Conservation (phyloP, 2,797 vertebrate genomes). For the Notolepis coatsorum region DNA sequence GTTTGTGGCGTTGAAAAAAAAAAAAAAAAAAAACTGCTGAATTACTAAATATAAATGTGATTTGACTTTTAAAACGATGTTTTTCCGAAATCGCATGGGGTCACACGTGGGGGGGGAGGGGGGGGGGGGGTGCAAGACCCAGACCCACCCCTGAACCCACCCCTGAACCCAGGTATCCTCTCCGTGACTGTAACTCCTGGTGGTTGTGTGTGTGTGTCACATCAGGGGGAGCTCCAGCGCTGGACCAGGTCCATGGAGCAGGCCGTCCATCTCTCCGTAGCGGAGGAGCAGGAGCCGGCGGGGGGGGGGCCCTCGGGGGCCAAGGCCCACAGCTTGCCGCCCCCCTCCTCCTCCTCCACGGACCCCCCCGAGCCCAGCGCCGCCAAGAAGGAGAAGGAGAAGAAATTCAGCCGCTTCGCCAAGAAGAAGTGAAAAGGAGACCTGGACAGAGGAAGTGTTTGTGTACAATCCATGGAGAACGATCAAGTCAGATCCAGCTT, state of each 20-base stretch:
- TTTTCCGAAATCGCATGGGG: no score
- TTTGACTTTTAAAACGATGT: no score
- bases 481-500: slow-evolving; percentile 52
- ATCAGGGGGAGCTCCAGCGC: slow-evolving; percentile 91
- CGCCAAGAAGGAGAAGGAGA: slow-evolving; percentile 93
- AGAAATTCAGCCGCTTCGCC: slow-evolving; percentile 93
- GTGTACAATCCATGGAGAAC: slow-evolving; percentile 60
- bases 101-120: no score
- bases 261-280: slow-evolving; percentile 76
- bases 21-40: no score
- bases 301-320: slow-evolving; percentile 74
- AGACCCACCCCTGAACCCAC: no score
- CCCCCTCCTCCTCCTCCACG: slow-evolving; percentile 78
- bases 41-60: no score
- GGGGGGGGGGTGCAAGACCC: no score
- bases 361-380: slow-evolving; percentile 74
- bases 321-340: slow-evolving; percentile 88
- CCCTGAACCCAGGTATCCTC: neutral
- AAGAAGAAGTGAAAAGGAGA: slow-evolving; percentile 91
- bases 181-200: neutral
- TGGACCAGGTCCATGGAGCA: slow-evolving; percentile 89
- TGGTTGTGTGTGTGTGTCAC: slow-evolving; percentile 22
- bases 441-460: slow-evolving; percentile 58
- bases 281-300: slow-evolving; percentile 77
- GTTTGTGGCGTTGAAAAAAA: no score